Conservation (phyloP, 2,113 vertebrate species). For the Pogonocichla stellata region DNA sequence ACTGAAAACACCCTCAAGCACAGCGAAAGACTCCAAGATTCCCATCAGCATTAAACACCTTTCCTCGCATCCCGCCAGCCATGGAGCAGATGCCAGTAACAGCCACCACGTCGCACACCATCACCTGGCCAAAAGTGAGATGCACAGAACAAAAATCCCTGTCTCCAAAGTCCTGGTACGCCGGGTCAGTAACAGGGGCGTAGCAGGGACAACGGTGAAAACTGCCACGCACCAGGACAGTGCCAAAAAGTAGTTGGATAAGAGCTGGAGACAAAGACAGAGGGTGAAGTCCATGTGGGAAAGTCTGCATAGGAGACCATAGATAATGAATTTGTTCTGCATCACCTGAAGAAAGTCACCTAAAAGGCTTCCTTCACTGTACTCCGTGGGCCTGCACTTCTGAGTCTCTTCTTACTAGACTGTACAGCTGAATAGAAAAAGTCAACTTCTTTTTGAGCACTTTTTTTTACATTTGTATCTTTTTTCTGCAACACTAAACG, state of each 20-base stretch:
- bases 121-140: constrained; percentile 82
- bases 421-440: not conserved
- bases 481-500: constrained; percentile 58
- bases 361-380: not conserved
- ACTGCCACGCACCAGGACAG: constrained; percentile 69
- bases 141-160: constrained; percentile 92
- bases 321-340: not conserved
- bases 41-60: constrained; percentile 90
- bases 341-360: constrained; percentile 30
- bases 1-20: constrained; percentile 74
- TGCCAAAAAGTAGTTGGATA: constrained; percentile 83
- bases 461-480: constrained; percentile 64
- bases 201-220: constrained; percentile 74
- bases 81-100: constrained; percentile 74
- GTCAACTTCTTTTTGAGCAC: constrained; percentile 67
- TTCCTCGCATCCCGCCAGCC: constrained; percentile 82
- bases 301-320: not conserved
- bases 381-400: constrained; percentile 9
- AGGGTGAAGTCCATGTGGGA: not conserved
- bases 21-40: constrained; percentile 90
- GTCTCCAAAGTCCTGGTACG: constrained; percentile 93
- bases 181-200: constrained; percentile 82
- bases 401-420: constrained; percentile 20
- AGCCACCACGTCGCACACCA: constrained; percentile 76
- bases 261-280: not conserved